Base-by-base conservation (phyloP, 2,113 vertebrate genomes). In the Mystacornis crossleyi region DNA sequence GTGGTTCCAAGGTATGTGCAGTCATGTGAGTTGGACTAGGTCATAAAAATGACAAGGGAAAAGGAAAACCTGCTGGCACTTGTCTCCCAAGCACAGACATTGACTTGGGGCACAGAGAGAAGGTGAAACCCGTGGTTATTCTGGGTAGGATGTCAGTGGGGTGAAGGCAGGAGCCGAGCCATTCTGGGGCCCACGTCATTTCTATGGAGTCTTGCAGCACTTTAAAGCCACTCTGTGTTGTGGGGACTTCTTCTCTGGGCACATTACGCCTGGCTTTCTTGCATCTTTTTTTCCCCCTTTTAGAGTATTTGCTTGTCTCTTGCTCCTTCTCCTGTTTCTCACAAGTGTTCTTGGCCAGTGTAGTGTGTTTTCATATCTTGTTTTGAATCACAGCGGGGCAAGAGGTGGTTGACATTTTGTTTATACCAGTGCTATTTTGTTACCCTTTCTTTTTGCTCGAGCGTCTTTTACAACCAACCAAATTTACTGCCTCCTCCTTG, bases 401-500 rank as follows among this genome's bases (percentile, higher is more conserved):
- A 90, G 69, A 79, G 62, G 45, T 79, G 31, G 61, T 67, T 93
- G 91, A 69, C 7, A 3, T 89, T 91, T 89, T 87, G 85, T 94
- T 96, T 91, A 69, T 90, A 85, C 18, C 33, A 31, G 33, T 57
- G 36, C 25, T 94, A 19, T 83, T 94, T 92, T 92, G 62, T 73
- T 94, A 88, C 54, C 17, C 17, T 51, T 57, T 74, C 20, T 42
- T 74, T 25, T 42, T 75, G 18, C 42, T 58, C 80, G 78, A 75
- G 34, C 36, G 24, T 79, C n/a, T 94, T 95, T 94, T 93, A 82
- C 58, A 93, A 47, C 47, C 61, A 82, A 43, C 28, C 20, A 77
- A 82, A 93, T 96, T 93, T 93, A 96, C 78, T 82, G 58, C 70
- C 74, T 62, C 58, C 66, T 94, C 34, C 87, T 91, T 61, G 62